Evolutionary conservation across 2,113 vertebrate genomes (phyloP).

Genomic region (Sphyrna mokarran): DNA sequence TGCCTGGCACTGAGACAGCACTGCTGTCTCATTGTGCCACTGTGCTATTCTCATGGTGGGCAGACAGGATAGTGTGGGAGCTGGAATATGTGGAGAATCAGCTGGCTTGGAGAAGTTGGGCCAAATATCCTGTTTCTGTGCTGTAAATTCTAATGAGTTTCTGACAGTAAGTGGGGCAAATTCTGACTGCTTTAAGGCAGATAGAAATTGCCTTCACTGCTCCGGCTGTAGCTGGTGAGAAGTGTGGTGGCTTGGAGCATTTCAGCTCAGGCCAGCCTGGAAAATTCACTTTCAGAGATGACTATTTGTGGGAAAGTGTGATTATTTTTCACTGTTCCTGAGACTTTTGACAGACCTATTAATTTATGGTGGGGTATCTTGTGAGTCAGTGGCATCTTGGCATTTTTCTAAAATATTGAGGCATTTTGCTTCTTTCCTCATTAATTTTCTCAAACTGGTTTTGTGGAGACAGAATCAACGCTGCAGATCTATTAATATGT

Average conservation of each 20-base stretch:
- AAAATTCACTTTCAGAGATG: slow-evolving; percentile 9
- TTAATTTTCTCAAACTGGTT: neutral
- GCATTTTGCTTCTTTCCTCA: neutral
- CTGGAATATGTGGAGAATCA: neutral
- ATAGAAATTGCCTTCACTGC: neutral
- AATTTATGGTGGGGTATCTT: slow-evolving; percentile 16
- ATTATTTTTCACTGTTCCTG: slow-evolving; percentile 13
- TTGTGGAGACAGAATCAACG: neutral
- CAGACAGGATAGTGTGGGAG: neutral
- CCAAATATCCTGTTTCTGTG: neutral
- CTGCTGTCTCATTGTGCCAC: too few relatives aligned
- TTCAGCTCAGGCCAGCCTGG: neutral
- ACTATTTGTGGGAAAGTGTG: neutral
- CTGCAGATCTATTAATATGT: neutral
- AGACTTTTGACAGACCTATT: slow-evolving; percentile 12
- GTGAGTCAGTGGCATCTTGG: neutral
- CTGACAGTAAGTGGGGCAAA: neutral
- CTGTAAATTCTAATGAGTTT: neutral
- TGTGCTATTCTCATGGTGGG: too few relatives aligned
- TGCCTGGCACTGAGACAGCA: too few relatives aligned
- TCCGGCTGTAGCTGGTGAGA: neutral
- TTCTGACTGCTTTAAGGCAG: neutral
- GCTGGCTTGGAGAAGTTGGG: neutral
- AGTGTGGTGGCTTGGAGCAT: too few relatives aligned
- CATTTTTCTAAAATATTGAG: slow-evolving; percentile 17